Evolutionary conservation across 2,888 invertebrate species (phyloP).

Genomic region (Gastracanthus pulcherrimus): DNA sequence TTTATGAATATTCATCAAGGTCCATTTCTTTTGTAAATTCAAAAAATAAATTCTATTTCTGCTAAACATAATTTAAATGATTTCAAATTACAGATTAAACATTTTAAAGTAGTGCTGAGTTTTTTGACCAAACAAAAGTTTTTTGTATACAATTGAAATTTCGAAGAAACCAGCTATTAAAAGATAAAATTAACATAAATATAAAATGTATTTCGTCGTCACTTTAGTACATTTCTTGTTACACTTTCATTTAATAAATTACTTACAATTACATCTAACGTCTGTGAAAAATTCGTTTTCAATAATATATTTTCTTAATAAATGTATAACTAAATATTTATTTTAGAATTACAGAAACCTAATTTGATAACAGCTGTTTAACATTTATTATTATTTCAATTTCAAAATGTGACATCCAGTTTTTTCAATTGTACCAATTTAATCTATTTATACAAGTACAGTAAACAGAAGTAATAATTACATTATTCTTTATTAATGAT

Average conservation of each 20-base stretch:
- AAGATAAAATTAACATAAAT: conserved; percentile 1
- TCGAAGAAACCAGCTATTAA: too few relatives aligned
- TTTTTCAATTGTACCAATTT: not conserved
- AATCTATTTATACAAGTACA: not conserved
- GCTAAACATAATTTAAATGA: not conserved
- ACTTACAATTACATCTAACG: not conserved
- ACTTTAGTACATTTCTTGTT: conserved; percentile 17
- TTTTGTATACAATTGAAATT: too few relatives aligned
- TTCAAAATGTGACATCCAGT: not conserved
- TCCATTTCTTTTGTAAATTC: not conserved
- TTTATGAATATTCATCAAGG: not conserved
- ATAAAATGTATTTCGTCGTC: conserved; percentile 3
- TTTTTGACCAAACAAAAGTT: too few relatives aligned
- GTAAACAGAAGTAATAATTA: not conserved
- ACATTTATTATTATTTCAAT: not conserved
- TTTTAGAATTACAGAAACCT: not conserved
- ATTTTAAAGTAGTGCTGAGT: too few relatives aligned
- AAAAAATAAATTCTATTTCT: not conserved
- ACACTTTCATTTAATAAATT: not conserved
- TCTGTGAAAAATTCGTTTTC: conserved; percentile 16
- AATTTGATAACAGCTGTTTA: not conserved
- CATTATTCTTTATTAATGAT: not conserved
- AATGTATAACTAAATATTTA: not conserved
- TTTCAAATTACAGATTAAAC: too few relatives aligned
- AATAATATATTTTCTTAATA: not conserved